Conservation (phyloP, 2,888 invertebrate genomes). For the Agriopis aurantiaria region DNA sequence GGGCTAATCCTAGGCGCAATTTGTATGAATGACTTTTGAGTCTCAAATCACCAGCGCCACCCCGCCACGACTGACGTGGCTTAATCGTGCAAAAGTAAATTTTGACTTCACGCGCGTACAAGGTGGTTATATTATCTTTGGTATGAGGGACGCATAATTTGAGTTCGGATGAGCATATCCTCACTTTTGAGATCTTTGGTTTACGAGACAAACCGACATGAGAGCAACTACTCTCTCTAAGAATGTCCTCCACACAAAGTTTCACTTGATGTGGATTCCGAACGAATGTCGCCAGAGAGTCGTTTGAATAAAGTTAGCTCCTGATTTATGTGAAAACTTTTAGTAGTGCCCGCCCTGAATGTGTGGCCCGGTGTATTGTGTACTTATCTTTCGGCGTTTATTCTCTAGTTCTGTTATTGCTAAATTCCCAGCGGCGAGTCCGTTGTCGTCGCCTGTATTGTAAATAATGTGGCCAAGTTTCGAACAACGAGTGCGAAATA, state of each 20-base stretch:
- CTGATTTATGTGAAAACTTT: constrained; percentile 84
- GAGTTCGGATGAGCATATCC: too few species aligned
- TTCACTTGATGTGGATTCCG: constrained; percentile 77
- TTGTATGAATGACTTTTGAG: too few species aligned
- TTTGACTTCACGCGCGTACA: too few species aligned
- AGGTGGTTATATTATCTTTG: too few species aligned
- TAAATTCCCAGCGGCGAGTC: constrained; percentile 64
- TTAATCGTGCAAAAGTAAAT: too few species aligned
- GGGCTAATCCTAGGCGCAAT: too few species aligned
- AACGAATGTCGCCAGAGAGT: constrained; percentile 84
- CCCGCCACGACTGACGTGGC: too few species aligned
- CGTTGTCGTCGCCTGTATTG: constrained; percentile 52
- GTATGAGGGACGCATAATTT: too few species aligned
- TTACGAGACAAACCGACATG: constrained; percentile 60
- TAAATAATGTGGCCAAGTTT: constrained; percentile 51
- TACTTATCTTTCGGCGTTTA: constrained; percentile 68
- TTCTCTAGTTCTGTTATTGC: constrained; percentile 66
- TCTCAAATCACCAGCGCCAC: too few species aligned
- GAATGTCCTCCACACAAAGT: constrained; percentile 67
- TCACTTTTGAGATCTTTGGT: constrained; percentile 41
- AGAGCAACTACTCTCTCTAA: constrained; percentile 69
- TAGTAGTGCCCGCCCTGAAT: constrained; percentile 60
- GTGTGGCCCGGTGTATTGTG: constrained; percentile 74
- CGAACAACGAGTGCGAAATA: constrained; percentile 31
- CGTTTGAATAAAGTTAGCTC: constrained; percentile 84